Percentiles rank a stretch among this genome's conserved stretches.
Conservation (phyloP, 2,888 invertebrate species). For the Cartodere bifasciata region DNA sequence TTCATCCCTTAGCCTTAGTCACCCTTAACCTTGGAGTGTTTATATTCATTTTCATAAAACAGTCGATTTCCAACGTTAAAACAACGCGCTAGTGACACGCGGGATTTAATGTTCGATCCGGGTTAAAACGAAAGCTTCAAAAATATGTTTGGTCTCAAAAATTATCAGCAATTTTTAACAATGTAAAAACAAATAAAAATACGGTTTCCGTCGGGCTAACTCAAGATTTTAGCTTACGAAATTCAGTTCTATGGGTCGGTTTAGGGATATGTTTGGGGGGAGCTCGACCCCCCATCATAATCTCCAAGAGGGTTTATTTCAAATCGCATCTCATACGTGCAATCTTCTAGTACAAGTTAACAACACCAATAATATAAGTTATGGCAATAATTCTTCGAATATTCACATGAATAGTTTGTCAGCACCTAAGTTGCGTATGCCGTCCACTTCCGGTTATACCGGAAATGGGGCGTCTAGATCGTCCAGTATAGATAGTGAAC, state of each 20-base stretch:
- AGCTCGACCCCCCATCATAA: conserved; percentile 45
- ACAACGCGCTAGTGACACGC: neutral
- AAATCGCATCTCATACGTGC: conserved; percentile 68
- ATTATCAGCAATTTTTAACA: no score
- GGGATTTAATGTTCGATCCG: conserved; percentile 19
- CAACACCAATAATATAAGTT: conserved; percentile 62
- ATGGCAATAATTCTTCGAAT: conserved; percentile 49
- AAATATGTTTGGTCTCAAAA: no score
- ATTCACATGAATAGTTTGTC: conserved; percentile 42
- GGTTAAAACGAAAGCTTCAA: no score
- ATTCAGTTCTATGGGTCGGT: conserved; percentile 52
- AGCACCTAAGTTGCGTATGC: conserved; percentile 11
- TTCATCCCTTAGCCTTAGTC: no score
- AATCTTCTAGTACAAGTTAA: conserved; percentile 65
- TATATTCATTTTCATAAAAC: no score
- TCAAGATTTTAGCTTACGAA: no score
- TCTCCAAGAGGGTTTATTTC: conserved; percentile 62
- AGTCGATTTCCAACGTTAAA: no score
- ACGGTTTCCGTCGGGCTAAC: no score
- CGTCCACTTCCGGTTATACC: conserved; percentile 9
- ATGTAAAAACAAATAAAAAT: no score
- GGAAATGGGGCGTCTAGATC: conserved; percentile 9
- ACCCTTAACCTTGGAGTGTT: no score
- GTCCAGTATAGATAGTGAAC: conserved; percentile 23
- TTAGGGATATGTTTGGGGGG: conserved; percentile 45